phyloP scores from a whole-genome alignment of 2,888 invertebrate species.

The Arrhopalites spinosus region DNA sequence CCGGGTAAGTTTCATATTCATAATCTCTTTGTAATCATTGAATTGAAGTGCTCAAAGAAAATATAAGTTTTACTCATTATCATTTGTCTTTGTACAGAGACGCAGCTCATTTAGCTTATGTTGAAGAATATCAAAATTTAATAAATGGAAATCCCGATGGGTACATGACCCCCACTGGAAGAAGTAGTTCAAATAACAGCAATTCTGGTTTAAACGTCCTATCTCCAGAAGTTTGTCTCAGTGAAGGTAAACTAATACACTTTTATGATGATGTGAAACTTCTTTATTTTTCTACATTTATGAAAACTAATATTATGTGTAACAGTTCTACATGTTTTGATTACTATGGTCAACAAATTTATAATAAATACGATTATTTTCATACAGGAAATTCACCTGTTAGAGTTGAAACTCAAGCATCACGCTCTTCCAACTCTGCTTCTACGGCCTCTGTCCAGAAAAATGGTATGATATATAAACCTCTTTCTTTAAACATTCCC shows the following conservation, averaged over 20 bases:
- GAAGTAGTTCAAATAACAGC: conserved; percentile 52
- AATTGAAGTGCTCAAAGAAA: not conserved
- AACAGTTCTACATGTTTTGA: no score
- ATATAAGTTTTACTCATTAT: not conserved
- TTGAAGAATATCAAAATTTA: conserved; percentile 56
- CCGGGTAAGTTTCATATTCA: conserved; percentile 42
- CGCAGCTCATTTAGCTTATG: conserved; percentile 55
- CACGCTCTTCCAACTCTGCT: conserved; percentile 45
- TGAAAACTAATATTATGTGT: no score
- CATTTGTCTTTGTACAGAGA: conserved; percentile 43
- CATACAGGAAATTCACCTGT: no score
- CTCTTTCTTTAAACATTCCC: no score
- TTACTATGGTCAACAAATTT: no score
- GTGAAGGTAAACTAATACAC: conserved; percentile 56
- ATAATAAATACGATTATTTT: no score
- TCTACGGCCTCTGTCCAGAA: conserved; percentile 39
- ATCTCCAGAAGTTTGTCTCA: conserved; percentile 55
- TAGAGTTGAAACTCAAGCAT: conserved; percentile 52
- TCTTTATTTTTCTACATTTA: no score
- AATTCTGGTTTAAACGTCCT: conserved; percentile 55
- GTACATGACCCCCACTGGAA: conserved; percentile 50
- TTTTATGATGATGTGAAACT: no score
- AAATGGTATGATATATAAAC: no score
- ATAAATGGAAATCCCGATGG: conserved; percentile 56
- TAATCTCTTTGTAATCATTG: not conserved